A percentile compares a stretch with the other conserved stretches of the same genome.
Evolutionary conservation across 2,113 vertebrate genomes (phyloP).

Genomic region (Procavia capensis): DNA sequence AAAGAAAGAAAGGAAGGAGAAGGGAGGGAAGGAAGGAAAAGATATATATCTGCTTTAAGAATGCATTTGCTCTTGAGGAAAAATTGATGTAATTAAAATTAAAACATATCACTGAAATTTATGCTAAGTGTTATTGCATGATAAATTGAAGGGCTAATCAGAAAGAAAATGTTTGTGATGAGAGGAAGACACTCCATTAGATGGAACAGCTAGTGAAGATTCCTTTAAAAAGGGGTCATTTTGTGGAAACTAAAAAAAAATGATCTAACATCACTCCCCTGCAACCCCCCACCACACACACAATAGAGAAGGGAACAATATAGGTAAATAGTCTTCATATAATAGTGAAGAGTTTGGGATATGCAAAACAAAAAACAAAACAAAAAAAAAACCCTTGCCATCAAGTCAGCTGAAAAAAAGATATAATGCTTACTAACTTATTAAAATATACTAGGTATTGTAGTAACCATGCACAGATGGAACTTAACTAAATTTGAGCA

Average conservation of each 20-base stretch:
- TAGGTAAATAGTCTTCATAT: neutral
- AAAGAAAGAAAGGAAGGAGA: neutral
- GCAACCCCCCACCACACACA: neutral
- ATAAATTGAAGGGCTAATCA: neutral
- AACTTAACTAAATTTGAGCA: neutral
- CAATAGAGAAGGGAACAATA: neutral
- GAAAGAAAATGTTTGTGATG: neutral
- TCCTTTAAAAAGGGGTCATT: neutral
- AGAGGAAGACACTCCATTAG: accelerated
- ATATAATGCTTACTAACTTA: neutral
- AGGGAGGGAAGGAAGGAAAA: neutral
- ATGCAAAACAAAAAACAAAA: too few relatives aligned
- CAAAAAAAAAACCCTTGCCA: too few relatives aligned
- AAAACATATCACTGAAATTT: neutral
- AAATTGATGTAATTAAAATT: neutral
- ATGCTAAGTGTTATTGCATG: neutral
- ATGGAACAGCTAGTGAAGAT: neutral
- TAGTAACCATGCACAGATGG: neutral
- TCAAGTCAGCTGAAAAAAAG: too few relatives aligned
- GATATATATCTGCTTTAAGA: neutral
- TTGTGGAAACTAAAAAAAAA: neutral
- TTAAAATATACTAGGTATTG: neutral
- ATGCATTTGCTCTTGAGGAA: neutral
- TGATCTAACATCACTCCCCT: neutral
- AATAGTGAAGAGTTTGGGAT: neutral